phyloP scores from a whole-genome alignment of 2,113 vertebrate species.

The Crocuta crocuta region DNA sequence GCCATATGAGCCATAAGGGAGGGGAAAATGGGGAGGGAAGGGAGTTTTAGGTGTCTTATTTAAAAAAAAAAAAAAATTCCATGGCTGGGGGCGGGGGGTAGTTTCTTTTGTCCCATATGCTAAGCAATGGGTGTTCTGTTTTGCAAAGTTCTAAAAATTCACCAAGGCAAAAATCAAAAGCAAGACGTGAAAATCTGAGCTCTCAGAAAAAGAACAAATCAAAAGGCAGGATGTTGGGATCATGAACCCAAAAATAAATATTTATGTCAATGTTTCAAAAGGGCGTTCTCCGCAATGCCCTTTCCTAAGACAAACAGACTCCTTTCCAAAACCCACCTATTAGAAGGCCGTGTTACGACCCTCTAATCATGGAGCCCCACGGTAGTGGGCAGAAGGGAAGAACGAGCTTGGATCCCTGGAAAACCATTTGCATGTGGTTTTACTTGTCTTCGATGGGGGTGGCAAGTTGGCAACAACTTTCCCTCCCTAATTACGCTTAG shows the following conservation, averaged over 20 bases:
- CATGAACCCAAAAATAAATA: slow-evolving; percentile 70
- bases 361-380: background rate
- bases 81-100: fast-evolving
- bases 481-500: slow-evolving; percentile 67
- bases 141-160: slow-evolving; percentile 71
- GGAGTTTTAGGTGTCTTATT: background rate
- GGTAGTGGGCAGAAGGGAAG: slow-evolving; percentile 49
- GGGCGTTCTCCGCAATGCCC: slow-evolving; percentile 41
- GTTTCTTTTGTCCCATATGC: slow-evolving; percentile 2
- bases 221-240: slow-evolving; percentile 45
- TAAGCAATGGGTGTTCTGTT: slow-evolving; percentile 39
- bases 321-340: slow-evolving; percentile 60
- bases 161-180: slow-evolving; percentile 64
- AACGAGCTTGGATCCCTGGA: slow-evolving; percentile 64
- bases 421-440: slow-evolving; percentile 74
- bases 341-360: slow-evolving; percentile 1
- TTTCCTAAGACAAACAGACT: background rate
- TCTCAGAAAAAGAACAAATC: slow-evolving; percentile 48
- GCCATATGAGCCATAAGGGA: background rate
- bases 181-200: slow-evolving; percentile 47
- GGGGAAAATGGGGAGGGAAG: fast-evolving
- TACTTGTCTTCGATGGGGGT: slow-evolving; percentile 43
- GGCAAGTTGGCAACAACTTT: slow-evolving; percentile 66
- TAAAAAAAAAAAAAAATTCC: background rate
- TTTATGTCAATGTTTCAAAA: slow-evolving; percentile 59